Evolutionary conservation across 1,140 invertebrate species (phyloP).

Genomic region (Achatina immaculata): DNA sequence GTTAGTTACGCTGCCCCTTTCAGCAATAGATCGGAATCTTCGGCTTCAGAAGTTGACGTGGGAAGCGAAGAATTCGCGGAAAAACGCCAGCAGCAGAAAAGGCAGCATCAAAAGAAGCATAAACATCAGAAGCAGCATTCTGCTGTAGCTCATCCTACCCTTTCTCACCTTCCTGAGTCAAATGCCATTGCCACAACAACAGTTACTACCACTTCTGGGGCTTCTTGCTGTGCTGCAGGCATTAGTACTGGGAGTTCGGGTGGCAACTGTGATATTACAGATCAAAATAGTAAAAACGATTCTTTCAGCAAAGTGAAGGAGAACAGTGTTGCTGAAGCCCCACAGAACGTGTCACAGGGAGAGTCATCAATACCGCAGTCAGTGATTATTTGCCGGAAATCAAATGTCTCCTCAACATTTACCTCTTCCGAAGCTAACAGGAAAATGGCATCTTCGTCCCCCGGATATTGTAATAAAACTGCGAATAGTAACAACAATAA

Average conservation of each 20-base stretch:
- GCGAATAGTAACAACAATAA: background rate
- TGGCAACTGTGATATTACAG: background rate
- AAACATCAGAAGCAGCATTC: background rate
- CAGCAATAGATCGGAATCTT: conserved; percentile 67
- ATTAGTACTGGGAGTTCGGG: background rate
- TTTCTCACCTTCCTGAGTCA: background rate
- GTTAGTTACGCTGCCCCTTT: conserved; percentile 53
- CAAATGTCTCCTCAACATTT: conserved; percentile 29
- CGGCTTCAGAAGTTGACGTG: conserved; percentile 65
- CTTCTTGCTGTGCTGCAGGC: background rate
- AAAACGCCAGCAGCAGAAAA: conserved; percentile 42
- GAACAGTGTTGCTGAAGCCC: background rate
- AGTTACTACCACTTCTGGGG: background rate
- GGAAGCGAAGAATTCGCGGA: conserved; percentile 62
- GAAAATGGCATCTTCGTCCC: background rate
- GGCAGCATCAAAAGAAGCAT: conserved; percentile 37
- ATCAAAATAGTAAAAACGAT: background rate
- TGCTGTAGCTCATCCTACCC: background rate
- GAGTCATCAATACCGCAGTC: conserved; percentile 41
- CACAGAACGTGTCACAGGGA: conserved; percentile 22
- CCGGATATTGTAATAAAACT: background rate
- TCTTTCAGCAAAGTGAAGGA: background rate
- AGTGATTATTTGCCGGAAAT: conserved; percentile 41
- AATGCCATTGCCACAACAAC: background rate
- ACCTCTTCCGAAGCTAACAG: background rate